phyloP scores from a whole-genome alignment of 30 jellyfish, hydroid and myxozoan species.

The Nemopilema nomurai region DNA sequence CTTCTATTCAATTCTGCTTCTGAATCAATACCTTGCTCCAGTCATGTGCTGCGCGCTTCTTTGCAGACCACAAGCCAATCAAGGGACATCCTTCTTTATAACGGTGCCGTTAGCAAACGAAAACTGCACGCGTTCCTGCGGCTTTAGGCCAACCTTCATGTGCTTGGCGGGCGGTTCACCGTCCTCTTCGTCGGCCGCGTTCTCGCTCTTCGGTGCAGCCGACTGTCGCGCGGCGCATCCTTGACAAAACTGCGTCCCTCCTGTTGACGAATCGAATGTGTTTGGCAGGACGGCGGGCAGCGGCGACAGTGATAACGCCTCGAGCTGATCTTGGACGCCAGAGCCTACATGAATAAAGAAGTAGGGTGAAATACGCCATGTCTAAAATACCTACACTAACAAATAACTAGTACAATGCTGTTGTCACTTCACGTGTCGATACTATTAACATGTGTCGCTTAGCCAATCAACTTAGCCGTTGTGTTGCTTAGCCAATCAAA shows the following conservation, averaged over 20 bases:
- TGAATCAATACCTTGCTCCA: background rate
- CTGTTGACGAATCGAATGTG: conserved; percentile 39
- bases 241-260: conserved; percentile 23
- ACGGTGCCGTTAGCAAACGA: conserved; percentile 34
- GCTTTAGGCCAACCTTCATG: conserved; percentile 28
- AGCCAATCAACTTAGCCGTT: no score
- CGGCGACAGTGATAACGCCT: conserved; percentile 73
- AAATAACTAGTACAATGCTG: no score
- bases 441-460: no score
- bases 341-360: conserved; percentile 58
- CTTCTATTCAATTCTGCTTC: background rate
- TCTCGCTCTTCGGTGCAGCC: background rate
- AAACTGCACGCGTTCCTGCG: conserved; percentile 32
- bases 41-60: background rate
- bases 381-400: background rate
- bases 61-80: background rate
- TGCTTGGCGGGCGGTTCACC: conserved; percentile 60
- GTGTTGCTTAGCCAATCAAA: no score
- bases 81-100: conserved; percentile 16
- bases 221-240: conserved; percentile 34
- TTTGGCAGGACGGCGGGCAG: conserved; percentile 40
- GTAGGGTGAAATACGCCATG: background rate
- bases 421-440: background rate
- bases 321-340: conserved; percentile 98
- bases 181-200: background rate